A percentile compares a stretch with the other conserved stretches of the same genome.
Evolutionary conservation across 2,113 vertebrate species (phyloP).

Genomic region (Xenus cinereus): DNA sequence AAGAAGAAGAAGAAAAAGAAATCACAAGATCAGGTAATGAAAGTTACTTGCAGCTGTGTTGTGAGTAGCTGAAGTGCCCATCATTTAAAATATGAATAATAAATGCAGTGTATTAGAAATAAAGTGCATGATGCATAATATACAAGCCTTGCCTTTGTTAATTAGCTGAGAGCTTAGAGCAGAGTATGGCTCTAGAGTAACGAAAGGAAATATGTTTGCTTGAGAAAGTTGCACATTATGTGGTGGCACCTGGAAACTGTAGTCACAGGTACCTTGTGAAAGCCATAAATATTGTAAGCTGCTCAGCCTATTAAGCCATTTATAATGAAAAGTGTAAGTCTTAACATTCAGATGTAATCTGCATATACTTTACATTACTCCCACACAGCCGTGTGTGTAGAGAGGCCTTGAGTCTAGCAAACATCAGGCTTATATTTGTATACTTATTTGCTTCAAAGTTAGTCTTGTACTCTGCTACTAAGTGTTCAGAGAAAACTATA

Average conservation of each 20-base stretch:
- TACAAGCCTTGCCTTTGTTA: not conserved
- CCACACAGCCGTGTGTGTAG: not conserved
- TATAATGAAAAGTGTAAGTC: not conserved
- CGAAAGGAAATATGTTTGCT: not conserved
- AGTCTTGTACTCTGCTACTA: not conserved
- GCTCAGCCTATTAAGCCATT: not conserved
- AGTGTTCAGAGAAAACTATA: not conserved
- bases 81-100: not conserved
- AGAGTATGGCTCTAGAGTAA: not conserved
- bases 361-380: not conserved
- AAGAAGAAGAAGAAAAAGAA: constrained; percentile 99
- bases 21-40: constrained; percentile 92
- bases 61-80: not conserved
- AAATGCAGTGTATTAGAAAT: not conserved
- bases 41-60: not conserved
- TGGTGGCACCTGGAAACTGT: not conserved
- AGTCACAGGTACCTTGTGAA: not conserved
- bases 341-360: not conserved
- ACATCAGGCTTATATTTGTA: not conserved
- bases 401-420: not conserved
- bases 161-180: not conserved
- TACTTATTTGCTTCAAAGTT: not conserved
- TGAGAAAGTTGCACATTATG: not conserved
- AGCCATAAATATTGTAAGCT: not conserved
- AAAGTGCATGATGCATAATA: not conserved